Evolutionary conservation across 2,888 invertebrate species (phyloP).

Genomic region (Xylophagus ater): DNA sequence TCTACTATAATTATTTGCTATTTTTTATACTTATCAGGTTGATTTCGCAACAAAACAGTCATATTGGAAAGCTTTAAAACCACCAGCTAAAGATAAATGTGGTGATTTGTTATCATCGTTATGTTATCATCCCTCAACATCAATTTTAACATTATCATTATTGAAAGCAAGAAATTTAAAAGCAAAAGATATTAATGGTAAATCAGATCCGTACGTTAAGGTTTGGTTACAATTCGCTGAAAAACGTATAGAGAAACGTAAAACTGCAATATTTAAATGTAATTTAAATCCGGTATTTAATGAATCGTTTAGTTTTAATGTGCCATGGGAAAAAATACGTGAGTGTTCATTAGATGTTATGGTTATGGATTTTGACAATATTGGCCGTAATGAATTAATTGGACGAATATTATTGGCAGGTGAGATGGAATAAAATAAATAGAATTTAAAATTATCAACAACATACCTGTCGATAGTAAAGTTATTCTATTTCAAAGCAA

Average conservation of each 20-base stretch:
- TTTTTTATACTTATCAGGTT: slow-evolving; percentile 46
- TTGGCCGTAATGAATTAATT: slow-evolving; percentile 85
- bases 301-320: slow-evolving; percentile 90
- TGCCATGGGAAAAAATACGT: slow-evolving; percentile 93
- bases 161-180: slow-evolving; percentile 90
- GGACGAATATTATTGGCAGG: slow-evolving; percentile 88
- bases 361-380: slow-evolving; percentile 97
- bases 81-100: slow-evolving; percentile 86
- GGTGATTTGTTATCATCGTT: slow-evolving; percentile 85
- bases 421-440: slow-evolving; percentile 30
- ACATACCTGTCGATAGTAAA: too few relatives aligned
- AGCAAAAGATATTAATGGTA: slow-evolving; percentile 93
- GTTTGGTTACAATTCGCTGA: slow-evolving; percentile 94
- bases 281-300: slow-evolving; percentile 93
- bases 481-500: too few relatives aligned
- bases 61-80: slow-evolving; percentile 90
- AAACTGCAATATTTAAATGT: slow-evolving; percentile 89
- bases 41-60: slow-evolving; percentile 85
- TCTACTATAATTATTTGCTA: not conserved
- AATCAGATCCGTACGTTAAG: slow-evolving; percentile 98
- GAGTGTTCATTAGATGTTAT: slow-evolving; percentile 88
- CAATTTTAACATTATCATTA: slow-evolving; percentile 78
- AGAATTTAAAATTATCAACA: too few relatives aligned
- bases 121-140: slow-evolving; percentile 93
- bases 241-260: slow-evolving; percentile 88